Evolutionary conservation across 2,113 vertebrate species (phyloP).

Genomic region (Abramis brama): DNA sequence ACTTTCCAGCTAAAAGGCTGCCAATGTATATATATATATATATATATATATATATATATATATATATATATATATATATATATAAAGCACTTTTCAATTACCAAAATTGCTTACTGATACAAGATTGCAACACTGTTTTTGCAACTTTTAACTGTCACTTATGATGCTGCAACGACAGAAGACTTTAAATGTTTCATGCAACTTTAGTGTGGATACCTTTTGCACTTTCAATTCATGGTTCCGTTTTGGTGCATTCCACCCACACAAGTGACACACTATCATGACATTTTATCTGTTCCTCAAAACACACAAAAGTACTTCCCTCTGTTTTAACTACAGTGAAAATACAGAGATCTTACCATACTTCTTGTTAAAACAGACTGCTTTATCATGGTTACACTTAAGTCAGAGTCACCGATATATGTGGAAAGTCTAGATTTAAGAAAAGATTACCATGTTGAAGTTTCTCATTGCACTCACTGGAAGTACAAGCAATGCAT

Average conservation of each 20-base stretch:
- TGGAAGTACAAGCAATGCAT: not conserved
- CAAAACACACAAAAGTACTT: conserved; percentile 27
- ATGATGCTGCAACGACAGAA: not conserved
- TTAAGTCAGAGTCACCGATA: not conserved
- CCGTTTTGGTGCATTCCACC: not conserved
- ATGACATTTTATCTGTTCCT: conserved; percentile 34
- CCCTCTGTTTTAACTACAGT: not conserved
- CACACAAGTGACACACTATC: conserved; percentile 18
- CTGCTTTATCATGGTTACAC: not conserved
- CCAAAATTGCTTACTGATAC: not conserved
- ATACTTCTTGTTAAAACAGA: not conserved
- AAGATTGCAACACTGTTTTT: not conserved
- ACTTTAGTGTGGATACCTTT: not conserved
- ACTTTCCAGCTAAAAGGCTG: not conserved
- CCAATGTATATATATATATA: no score
- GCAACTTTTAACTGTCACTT: not conserved
- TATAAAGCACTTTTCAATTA: not conserved
- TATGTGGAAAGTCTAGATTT: not conserved
- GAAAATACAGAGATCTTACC: not conserved
- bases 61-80: no score
- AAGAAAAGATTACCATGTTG: not conserved
- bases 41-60: no score
- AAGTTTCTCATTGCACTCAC: not conserved
- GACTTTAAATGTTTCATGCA: not conserved
- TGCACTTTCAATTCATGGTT: conserved; percentile 8